These are phyloP conservation scores for Zelostemma sp. DNA, from an alignment of 1,140 invertebrate species.

Conservation along the genomic window DNA sequence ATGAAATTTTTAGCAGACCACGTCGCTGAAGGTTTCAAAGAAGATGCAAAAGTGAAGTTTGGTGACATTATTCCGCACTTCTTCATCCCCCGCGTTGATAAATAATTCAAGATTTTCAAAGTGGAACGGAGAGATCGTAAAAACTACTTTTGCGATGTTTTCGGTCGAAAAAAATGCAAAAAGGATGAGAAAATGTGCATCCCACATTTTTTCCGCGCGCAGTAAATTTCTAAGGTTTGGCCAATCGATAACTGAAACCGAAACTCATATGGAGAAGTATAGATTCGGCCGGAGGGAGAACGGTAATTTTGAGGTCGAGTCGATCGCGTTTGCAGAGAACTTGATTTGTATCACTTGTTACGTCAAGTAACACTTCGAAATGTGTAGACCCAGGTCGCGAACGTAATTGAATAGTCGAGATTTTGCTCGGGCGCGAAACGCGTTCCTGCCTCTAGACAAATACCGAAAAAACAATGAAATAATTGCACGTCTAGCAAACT, in stretches of 20 bases:
- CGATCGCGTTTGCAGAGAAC: constrained; percentile 35
- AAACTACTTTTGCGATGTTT: too few relatives aligned
- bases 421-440: neutral
- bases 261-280: constrained; percentile 8
- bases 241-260: constrained; percentile 31
- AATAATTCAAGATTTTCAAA: neutral
- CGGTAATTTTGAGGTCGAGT: constrained; percentile 27
- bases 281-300: constrained; percentile 3
- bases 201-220: too few relatives aligned
- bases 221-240: too few relatives aligned
- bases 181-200: too few relatives aligned
- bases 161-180: too few relatives aligned
- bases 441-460: neutral
- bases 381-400: constrained; percentile 42
- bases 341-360: constrained; percentile 27
- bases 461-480: constrained; percentile 13
- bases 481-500: too few relatives aligned
- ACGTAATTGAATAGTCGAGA: constrained; percentile 17
- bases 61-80: too few relatives aligned
- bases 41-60: too few relatives aligned
- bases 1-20: too few relatives aligned
- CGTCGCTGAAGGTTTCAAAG: too few relatives aligned
- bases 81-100: neutral
- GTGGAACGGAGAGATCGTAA: constrained; percentile 2
- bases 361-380: constrained; percentile 45